Evolutionary conservation across 1,140 invertebrate genomes (phyloP).

Genomic region (Nixonia krombeini): DNA sequence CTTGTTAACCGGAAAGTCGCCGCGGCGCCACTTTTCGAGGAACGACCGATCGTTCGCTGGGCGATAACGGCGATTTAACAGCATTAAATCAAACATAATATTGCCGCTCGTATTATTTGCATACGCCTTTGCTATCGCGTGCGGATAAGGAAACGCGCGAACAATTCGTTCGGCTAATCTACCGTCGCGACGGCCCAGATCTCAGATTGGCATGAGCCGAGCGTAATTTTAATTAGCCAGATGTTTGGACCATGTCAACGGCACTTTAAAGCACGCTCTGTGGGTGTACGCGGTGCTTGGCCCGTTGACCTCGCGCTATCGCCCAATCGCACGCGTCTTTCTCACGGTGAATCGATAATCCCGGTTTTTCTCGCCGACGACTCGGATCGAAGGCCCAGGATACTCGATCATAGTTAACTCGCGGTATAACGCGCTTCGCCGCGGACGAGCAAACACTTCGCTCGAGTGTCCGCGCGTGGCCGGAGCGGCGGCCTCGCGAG

Average conservation of each 20-base stretch:
- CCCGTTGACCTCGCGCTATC: constrained; percentile 49
- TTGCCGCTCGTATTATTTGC: constrained; percentile 46
- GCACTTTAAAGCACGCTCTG: constrained; percentile 35
- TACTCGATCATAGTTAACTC: neutral
- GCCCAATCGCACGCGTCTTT: constrained; percentile 41
- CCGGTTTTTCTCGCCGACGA: neutral
- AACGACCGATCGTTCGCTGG: no score
- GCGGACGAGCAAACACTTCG: no score
- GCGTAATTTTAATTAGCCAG: constrained; percentile 53
- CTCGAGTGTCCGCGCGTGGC: no score
- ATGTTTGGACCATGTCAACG: constrained; percentile 53
- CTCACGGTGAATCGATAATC: constrained; percentile 35
- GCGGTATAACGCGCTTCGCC: no score
- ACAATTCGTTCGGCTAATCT: constrained; percentile 29
- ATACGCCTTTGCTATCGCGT: constrained; percentile 49
- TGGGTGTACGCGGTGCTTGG: no score
- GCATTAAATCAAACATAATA: no score
- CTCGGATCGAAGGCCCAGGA: neutral
- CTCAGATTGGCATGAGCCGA: constrained; percentile 49
- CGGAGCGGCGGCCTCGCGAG: no score
- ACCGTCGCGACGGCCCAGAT: constrained; percentile 30
- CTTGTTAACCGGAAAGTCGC: no score
- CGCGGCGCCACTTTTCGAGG: neutral
- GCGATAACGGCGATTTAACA: no score
- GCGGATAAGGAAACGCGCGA: constrained; percentile 48